Conservation (phyloP, 2,113 vertebrate genomes). For the Coregonus clupeaformis region DNA sequence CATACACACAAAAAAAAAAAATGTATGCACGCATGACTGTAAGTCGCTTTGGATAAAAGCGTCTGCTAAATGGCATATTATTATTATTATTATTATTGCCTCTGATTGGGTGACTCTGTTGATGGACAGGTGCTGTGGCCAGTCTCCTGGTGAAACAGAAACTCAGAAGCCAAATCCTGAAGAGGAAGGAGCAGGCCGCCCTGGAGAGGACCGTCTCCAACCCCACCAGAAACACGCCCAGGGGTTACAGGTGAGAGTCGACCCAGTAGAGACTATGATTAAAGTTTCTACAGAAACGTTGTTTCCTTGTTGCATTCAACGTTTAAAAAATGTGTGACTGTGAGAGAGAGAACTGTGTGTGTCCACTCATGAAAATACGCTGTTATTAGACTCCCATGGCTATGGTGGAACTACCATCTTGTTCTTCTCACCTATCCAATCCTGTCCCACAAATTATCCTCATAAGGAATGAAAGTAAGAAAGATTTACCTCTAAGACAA, state of each 20-base stretch:
- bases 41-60: too few species aligned
- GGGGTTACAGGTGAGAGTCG: conserved; percentile 75
- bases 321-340: too few species aligned
- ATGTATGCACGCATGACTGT: too few species aligned
- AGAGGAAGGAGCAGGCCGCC: conserved; percentile 84
- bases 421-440: neutral
- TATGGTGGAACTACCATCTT: neutral
- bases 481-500: too few species aligned
- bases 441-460: neutral
- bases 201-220: conserved; percentile 77
- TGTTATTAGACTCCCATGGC: neutral
- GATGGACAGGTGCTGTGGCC: conserved; percentile 83
- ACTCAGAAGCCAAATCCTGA: conserved; percentile 83
- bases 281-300: neutral
- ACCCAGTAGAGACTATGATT: neutral
- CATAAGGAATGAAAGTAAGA: too few species aligned
- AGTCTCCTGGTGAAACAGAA: conserved; percentile 91
- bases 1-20: too few species aligned
- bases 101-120: conserved; percentile 21
- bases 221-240: conserved; percentile 42
- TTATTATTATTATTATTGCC: too few species aligned
- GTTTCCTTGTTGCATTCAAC: too few species aligned
- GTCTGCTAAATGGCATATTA: too few species aligned
- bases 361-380: neutral
- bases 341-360: too few species aligned